Base-by-base conservation (phyloP, 2,888 invertebrate species). In the Drosophila falleni region DNA sequence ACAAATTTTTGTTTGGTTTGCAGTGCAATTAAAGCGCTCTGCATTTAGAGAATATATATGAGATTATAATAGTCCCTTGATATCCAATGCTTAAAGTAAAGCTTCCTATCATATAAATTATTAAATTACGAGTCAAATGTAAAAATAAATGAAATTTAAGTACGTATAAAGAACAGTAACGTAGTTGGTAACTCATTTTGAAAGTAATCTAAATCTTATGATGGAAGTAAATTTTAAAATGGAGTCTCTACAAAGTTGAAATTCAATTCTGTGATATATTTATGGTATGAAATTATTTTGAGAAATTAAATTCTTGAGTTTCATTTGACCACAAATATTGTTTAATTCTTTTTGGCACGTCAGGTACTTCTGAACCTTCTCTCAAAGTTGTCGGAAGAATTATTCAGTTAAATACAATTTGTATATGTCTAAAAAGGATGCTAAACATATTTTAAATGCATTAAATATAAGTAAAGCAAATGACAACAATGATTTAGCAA, bases 401-500 rank as follows among this genome's bases (percentile, higher is more conserved):
- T 46, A n/a, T n/a, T 9, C 9, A 10, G 1, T 10, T 47, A 8
- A 23, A 9, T 15, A n/a, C 8, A 29, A 29, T 0, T 8, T 47
- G n/a, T 47, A 4, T 29, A 0, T n/a, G 3, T 15, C 10, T 11
- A 47, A 15, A 29, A 46, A 29, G 0, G 2, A 15, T 2, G 4
- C 5, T 47, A 3, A 47, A 15, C 0, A 10, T 26, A 9, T 23
- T 13, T 13, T 1, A 23, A 44, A 5, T 19, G 9, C 23, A 13
- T 3, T 13, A 19, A 50, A 13, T 8, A 26, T 16, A 3, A 13
- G 29, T 9, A 35, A 19, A 11, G 49, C 50, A 49, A 67, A 49
- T 65, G 60, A 53, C 50, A 50, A 60, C 51, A 65, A 71, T 75
- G 80, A 77, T 56, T 66, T 53, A 73, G 60, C 80, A 74, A 50